These are phyloP conservation scores for Agonopterix heracliana DNA, from an alignment of 2,888 invertebrate species.

Conservation along the genomic window DNA sequence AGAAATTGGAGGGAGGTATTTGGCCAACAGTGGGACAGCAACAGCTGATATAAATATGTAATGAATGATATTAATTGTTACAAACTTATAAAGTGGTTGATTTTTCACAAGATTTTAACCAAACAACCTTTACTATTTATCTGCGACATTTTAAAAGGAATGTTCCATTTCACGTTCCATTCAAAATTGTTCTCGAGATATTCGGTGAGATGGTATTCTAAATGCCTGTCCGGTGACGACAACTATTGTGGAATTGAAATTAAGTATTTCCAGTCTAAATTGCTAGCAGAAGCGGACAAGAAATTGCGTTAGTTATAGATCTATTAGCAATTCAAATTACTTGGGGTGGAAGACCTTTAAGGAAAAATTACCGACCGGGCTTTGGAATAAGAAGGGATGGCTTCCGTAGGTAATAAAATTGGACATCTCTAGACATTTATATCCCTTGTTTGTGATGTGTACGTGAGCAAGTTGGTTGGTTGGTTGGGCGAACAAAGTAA, in stretches of 20 bases:
- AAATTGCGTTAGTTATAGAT: slow-evolving; percentile 1
- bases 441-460: slow-evolving; percentile 42
- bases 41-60: too few species aligned
- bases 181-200: neutral
- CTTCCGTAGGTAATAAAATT: slow-evolving; percentile 37
- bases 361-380: slow-evolving; percentile 24
- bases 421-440: slow-evolving; percentile 35
- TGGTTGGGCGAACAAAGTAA: slow-evolving; percentile 10
- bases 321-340: slow-evolving; percentile 30
- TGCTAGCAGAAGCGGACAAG: neutral
- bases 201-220: neutral
- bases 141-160: neutral
- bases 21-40: too few species aligned
- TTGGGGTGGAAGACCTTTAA: slow-evolving; percentile 17
- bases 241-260: neutral
- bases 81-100: too few species aligned
- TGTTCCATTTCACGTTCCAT: neutral
- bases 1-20: too few species aligned
- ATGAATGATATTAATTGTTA: too few species aligned
- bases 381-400: slow-evolving; percentile 21
- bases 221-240: neutral
- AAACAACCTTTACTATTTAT: too few species aligned
- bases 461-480: slow-evolving; percentile 37
- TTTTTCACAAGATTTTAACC: too few species aligned
- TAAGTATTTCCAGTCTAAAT: neutral